phyloP scores from a whole-genome alignment of 2,797 vertebrate genomes.

The Spondyliosoma cantharus region DNA sequence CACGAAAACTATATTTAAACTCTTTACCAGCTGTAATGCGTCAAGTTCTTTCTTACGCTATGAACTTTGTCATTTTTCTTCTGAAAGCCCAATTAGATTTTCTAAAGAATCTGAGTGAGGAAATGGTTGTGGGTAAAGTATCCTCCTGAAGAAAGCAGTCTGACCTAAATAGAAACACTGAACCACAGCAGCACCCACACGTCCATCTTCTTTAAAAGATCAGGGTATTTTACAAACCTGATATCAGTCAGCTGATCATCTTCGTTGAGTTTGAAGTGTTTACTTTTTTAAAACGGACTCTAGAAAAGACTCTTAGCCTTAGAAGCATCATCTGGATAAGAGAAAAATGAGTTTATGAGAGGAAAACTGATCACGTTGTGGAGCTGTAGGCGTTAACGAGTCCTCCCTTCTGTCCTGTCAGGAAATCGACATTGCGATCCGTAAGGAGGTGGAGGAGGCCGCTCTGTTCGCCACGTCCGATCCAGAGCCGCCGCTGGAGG shows the following conservation, averaged over 20 bases:
- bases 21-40: no score
- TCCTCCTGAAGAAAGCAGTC: not conserved
- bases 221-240: no score
- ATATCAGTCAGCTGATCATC: no score
- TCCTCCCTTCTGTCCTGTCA: conserved; percentile 51
- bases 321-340: no score
- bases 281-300: no score
- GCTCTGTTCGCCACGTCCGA: conserved; percentile 89
- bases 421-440: conserved; percentile 87
- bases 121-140: not conserved
- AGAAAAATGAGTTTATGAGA: no score
- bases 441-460: conserved; percentile 90
- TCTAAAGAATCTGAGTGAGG: not conserved
- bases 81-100: not conserved
- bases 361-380: not conserved
- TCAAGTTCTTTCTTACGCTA: not conserved
- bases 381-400: not conserved
- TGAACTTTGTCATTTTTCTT: not conserved
- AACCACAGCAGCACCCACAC: not conserved
- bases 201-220: no score
- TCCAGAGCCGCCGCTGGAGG: conserved; percentile 87
- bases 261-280: no score
- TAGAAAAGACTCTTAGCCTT: no score
- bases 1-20: not conserved
- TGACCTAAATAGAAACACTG: not conserved